Evolutionary conservation across 2,797 vertebrate species (phyloP), one percentile per base, ranked within the genome.

Genomic region (Rhinatrema bivittatum): DNA sequence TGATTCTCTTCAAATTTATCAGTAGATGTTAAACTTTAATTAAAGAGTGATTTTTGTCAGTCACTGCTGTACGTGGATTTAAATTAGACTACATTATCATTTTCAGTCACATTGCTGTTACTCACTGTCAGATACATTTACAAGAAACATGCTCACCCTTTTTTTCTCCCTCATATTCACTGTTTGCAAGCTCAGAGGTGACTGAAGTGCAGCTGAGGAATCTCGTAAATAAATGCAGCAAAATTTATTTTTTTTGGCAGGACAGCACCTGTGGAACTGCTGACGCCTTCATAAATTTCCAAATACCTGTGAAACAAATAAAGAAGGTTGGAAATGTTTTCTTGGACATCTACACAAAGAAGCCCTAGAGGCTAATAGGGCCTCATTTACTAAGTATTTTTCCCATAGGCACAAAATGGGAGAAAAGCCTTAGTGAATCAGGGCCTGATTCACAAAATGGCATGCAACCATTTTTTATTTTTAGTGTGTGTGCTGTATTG

Each of bases 21-120:
- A 59, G 30, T 23, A 9, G 12, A 33, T 46, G 20, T 58, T 63
- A 58, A 65, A 50, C 22, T 56, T 65, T 49, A 60, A 60, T 56
- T 56, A 57, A 53, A 42, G 20, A 36, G 10, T 52, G 11, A 46
- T 48, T 35, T 55, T 48, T 67, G 19, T 45, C 42, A 56, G 9
- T 49, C 38, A 48, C 22, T 58, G 35, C 32, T 20, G 17, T 50
- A 55, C 18, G 20, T 10, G 18, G 10, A 23, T 52, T 44, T 49
- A 69, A 60, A 32, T 42, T 44, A 51, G 24, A 31, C 16, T 24
- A 11, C 10, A 41, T 52, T 53, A 53, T 41, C 33, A 22, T 57
- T 65, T 69, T 54, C 51, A 60, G 39, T 55, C 44, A 59, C 37
- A 23, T 19, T 53, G 41, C 29, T 32, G 35, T 38, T 43, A 46